These are phyloP conservation scores for Cirrhinus mrigala DNA, from an alignment of 2,797 vertebrate genomes.

Conservation along the genomic window DNA sequence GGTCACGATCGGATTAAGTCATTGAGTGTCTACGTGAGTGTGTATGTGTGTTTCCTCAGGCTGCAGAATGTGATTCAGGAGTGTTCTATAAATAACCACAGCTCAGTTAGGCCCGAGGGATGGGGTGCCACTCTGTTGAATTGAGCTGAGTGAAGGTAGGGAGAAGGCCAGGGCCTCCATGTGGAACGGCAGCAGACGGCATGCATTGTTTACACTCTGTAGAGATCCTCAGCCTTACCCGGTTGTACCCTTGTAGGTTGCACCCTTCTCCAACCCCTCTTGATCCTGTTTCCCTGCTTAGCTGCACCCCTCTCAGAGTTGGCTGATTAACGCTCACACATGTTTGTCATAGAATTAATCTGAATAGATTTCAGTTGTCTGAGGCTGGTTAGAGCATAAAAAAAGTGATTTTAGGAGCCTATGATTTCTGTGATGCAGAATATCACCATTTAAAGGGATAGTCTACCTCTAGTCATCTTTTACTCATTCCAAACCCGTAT, in stretches of 20 bases:
- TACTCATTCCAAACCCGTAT: too few species aligned
- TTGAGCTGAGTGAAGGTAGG: slow-evolving; percentile 44
- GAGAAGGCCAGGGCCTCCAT: slow-evolving; percentile 36
- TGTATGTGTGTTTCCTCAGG: slow-evolving; percentile 53
- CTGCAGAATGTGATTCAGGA: slow-evolving; percentile 69
- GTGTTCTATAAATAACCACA: slow-evolving; percentile 77
- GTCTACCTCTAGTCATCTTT: too few species aligned
- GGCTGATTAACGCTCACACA: neutral
- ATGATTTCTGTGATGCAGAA: neutral
- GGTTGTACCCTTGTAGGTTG: slow-evolving; percentile 30
- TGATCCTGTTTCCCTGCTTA: slow-evolving; percentile 31
- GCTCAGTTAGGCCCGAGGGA: slow-evolving; percentile 66
- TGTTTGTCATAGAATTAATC: neutral
- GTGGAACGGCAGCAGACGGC: slow-evolving; percentile 47
- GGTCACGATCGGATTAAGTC: slow-evolving; percentile 50
- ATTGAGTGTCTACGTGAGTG: slow-evolving; percentile 31
- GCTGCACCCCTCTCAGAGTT: slow-evolving; percentile 10
- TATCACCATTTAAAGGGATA: neutral
- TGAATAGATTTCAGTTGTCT: neutral
- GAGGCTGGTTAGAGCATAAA: neutral
- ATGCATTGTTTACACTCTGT: slow-evolving; percentile 50
- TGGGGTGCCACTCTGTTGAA: slow-evolving; percentile 53
- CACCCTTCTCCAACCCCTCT: slow-evolving; percentile 22
- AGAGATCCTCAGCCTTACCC: slow-evolving; percentile 25
- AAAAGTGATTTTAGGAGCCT: neutral